Evolutionary conservation across 1,140 invertebrate species (phyloP), one percentile per base, ranked within the genome.

Genomic region (Drosophila lini): DNA sequence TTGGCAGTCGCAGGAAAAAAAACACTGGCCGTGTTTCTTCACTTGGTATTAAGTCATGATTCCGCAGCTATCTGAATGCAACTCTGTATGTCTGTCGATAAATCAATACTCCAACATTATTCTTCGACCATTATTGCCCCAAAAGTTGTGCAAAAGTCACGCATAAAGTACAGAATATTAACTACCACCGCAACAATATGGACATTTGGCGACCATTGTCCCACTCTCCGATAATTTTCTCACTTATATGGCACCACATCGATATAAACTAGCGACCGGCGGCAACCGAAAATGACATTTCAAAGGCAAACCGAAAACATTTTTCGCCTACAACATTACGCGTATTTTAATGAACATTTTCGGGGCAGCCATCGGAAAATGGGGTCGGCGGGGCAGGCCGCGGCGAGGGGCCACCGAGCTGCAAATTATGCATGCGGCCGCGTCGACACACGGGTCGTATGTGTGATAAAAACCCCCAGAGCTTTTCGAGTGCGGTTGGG

Each of bases 291-390:
- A 85, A 74, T 75, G 64, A 62, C 81, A 85, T 78, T 84, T 73
- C 76, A 67, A 80, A 88, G 68, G 53, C 76, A 80, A 83, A 74
- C 79, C 79, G 62, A 83, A 76, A 74, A 70, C 80, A 81, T 86
- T 79, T 81, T 86, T 75, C 61, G 78, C 65, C 78, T 81, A 81
- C 82, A 82, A 83, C 70, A 82, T 86, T 88, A 70, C 57, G 63
- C 60, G 80, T 74, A 63, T 80, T 83, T 88, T 83, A 77, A 83
- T 89, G 77, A 83, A 74, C 80, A 82, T 74, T 86, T 77, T 70
- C 44, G 50, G 52, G 61, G 31, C 80, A 25, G 57, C 32, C 38
- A 34, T 16, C 16, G 13, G 15, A 16, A n/a, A n/a, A 28, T 28
- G 25, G 25, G 25, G 25, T 28, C 19, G 42, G 38, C 6, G 41